These are phyloP conservation scores for Eupristina koningsbergeri DNA, from an alignment of 1,140 invertebrate genomes.

Conservation along the genomic window DNA sequence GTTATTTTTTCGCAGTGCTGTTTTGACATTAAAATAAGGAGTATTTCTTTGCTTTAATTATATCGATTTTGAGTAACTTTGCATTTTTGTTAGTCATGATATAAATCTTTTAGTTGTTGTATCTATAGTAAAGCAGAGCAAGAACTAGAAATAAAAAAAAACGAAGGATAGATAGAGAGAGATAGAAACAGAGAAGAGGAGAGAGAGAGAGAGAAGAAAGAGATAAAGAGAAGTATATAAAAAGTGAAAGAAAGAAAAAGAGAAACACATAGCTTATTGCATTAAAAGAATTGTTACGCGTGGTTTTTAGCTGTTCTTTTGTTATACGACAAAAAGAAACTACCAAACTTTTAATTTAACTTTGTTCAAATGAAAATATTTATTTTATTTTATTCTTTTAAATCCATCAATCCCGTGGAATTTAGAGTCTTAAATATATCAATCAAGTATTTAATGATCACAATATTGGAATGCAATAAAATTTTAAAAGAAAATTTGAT, in stretches of 20 bases:
- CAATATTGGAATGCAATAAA: neutral
- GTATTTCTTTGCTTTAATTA: conserved; percentile 23
- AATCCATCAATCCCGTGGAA: neutral
- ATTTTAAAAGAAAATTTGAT: neutral
- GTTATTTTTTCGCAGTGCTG: neutral
- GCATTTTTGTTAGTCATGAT: neutral
- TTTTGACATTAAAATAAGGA: neutral
- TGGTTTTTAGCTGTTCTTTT: neutral
- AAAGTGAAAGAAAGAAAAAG: neutral
- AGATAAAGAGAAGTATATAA: neutral
- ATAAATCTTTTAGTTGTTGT: neutral
- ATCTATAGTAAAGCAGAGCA: too few relatives aligned
- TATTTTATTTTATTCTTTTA: neutral
- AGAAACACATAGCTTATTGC: neutral
- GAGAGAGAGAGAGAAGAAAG: neutral
- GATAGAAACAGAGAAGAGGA: neutral
- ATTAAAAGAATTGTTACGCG: neutral
- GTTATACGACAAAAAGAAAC: neutral
- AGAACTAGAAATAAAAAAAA: too few relatives aligned
- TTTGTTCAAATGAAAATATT: neutral
- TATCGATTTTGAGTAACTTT: conserved; percentile 12
- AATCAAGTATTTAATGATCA: neutral
- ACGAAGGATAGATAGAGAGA: too few relatives aligned
- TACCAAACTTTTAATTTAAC: neutral
- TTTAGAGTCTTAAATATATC: neutral